phyloP scores from a whole-genome alignment of 2,113 vertebrate genomes.

The Oreotrochilus melanogaster region DNA sequence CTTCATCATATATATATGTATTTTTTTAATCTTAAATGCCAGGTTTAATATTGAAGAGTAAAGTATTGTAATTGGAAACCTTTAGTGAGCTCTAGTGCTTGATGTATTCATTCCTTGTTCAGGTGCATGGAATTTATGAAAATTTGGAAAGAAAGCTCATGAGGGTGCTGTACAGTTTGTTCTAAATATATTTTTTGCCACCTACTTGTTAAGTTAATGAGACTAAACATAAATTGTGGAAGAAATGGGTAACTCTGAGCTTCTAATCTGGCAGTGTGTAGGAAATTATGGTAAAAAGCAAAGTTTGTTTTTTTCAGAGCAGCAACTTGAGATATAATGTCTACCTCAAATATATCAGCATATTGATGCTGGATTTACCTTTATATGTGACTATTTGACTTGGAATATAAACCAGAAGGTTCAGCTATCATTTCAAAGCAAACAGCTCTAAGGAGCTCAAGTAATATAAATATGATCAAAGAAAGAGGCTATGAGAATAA shows the following conservation, averaged over 20 bases:
- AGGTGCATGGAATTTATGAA: background rate
- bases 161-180: background rate
- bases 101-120: background rate
- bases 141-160: background rate
- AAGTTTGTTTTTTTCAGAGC: background rate
- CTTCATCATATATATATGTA: background rate
- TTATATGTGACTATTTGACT: background rate
- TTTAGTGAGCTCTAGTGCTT: background rate
- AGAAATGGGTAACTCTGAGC: background rate
- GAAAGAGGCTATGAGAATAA: background rate
- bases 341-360: background rate
- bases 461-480: fast-evolving
- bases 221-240: background rate
- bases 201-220: background rate
- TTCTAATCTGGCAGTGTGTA: background rate
- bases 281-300: background rate
- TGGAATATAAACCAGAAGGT: background rate
- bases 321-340: background rate
- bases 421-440: background rate
- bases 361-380: background rate
- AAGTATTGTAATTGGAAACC: background rate
- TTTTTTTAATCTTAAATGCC: background rate
- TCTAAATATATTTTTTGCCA: background rate
- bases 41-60: background rate
- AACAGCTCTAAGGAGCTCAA: background rate